These are phyloP conservation scores for Yoshiicerus persimilis DNA, from an alignment of 1,140 invertebrate genomes.

Conservation along the genomic window DNA sequence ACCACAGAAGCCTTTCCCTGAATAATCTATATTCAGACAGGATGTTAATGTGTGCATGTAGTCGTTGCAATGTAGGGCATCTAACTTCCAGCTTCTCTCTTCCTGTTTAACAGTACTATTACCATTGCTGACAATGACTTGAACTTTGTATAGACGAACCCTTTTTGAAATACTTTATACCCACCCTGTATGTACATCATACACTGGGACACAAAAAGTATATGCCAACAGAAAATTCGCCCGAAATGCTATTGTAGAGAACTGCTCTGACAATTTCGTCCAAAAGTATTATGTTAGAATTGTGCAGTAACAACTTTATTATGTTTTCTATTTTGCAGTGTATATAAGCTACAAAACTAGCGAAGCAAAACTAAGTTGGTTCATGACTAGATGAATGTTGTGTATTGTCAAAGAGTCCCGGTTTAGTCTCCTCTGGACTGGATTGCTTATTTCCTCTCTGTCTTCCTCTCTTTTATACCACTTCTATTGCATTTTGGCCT, in stretches of 20 bases:
- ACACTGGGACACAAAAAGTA: background rate
- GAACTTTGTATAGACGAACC: background rate
- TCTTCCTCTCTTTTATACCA: background rate
- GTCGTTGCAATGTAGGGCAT: background rate
- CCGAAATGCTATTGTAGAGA: background rate
- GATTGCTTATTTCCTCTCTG: background rate
- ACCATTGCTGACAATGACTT: background rate
- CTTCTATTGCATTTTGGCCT: background rate
- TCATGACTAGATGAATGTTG: background rate
- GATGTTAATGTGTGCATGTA: background rate
- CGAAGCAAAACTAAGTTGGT: background rate
- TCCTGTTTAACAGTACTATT: no score
- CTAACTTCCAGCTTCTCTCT: background rate
- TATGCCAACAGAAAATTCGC: background rate
- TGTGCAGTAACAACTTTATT: background rate
- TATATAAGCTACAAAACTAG: background rate
- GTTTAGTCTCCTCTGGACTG: background rate
- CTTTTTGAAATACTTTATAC: background rate
- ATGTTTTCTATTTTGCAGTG: background rate
- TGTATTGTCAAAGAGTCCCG: background rate
- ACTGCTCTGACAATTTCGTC: background rate
- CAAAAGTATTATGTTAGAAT: background rate
- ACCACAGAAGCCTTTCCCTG: no score
- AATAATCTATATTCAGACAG: background rate
- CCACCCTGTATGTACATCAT: background rate